These are phyloP conservation scores for Lycaena phlaeas DNA, from an alignment of 2,888 invertebrate genomes.

Conservation along the genomic window DNA sequence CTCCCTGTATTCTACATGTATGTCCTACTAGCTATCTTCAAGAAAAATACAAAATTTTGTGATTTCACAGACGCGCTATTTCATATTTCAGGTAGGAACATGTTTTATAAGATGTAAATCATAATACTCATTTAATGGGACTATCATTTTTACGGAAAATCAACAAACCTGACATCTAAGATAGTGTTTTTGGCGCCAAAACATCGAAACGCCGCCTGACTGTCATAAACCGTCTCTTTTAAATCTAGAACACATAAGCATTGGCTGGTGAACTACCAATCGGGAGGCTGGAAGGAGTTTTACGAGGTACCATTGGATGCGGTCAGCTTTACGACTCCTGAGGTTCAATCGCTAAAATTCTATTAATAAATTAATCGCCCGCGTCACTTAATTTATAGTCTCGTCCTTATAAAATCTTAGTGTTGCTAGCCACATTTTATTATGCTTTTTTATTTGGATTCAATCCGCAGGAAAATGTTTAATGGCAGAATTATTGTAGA, in stretches of 20 bases:
- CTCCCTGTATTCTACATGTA: too few species aligned
- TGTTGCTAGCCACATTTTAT: constrained; percentile 16
- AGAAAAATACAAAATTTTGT: too few species aligned
- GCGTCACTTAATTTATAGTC: constrained; percentile 56
- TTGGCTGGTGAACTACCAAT: constrained; percentile 59
- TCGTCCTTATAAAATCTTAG: constrained; percentile 27
- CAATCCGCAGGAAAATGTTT: too few species aligned
- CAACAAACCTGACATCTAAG: constrained; percentile 14
- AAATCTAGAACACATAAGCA: constrained; percentile 54
- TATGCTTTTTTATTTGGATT: too few species aligned
- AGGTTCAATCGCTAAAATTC: constrained; percentile 69
- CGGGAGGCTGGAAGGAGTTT: constrained; percentile 52
- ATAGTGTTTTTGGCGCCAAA: constrained; percentile 65
- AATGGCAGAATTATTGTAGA: too few species aligned
- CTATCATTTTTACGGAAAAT: constrained; percentile 8
- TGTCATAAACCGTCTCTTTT: constrained; percentile 68
- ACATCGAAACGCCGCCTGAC: constrained; percentile 57
- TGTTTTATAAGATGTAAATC: not conserved
- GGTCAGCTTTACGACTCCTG: constrained; percentile 65
- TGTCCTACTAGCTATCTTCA: too few species aligned
- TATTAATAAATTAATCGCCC: constrained; percentile 72
- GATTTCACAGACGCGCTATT: too few species aligned
- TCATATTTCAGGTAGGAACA: not conserved
- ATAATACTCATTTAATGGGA: constrained; percentile 6
- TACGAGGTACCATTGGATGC: constrained; percentile 56